Base-by-base conservation (phyloP, 2,113 vertebrate species). In the Xenotilapia caudafasciata region DNA sequence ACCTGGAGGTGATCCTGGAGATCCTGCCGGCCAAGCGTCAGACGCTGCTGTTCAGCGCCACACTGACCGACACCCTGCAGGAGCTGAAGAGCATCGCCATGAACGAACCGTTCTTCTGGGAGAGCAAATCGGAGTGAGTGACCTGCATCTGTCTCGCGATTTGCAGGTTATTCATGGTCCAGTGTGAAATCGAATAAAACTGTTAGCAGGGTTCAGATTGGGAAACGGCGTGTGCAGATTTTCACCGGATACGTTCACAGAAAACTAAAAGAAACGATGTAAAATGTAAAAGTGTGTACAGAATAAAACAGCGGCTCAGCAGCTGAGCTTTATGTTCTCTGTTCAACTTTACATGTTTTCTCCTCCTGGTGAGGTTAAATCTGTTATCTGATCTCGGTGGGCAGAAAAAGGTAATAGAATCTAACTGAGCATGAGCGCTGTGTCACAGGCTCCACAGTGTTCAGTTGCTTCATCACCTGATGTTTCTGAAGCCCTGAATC, bases 11-110 rank as follows among this genome's bases (percentile, higher is more conserved):
- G 80, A 98, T 99, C 55, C 89, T 99, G 90, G 94, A 85, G 0
- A 93, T 93, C 0, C 77, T 99, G 5, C 99, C 98, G 0, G 90
- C 95, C 0, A 95, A 89, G 45, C 94, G 99, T 0, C 99, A 99
- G 86, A 99, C 98, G 0, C 86, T 99, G 87, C 96, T 99, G 3
- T 99, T 99, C 96, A 99, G 98, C 0, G 99, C 99, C 92, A 99
- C 99, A 0, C 96, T 99, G 1, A 99, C 97, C 0, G 97, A 97
- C 89, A 98, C 98, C 0, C 96, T 99, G 60, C 93, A 94, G 3
- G 96, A 98, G 88, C 96, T 99, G 9, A 95, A 97, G 91, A 93
- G 81, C 80, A 96, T 99, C 60, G 98, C 98, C 6, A 95, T 97
- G 86, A 98, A 98, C 95, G 92, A 94, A 40, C 98, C 99, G 1